Base-by-base conservation (phyloP, 2,797 vertebrate genomes). In the Sebastes elongatus region DNA sequence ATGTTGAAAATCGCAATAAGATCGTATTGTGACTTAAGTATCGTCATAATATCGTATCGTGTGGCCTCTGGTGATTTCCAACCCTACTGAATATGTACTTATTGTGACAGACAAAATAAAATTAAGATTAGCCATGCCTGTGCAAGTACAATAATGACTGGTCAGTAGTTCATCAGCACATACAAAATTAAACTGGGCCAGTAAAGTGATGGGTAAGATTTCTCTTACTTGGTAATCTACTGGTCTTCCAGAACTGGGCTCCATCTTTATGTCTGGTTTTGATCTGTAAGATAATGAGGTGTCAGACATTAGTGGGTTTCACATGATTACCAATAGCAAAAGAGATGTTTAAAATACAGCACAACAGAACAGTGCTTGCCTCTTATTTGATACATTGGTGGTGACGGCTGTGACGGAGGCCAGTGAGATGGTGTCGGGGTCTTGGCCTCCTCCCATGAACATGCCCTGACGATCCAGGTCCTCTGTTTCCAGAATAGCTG, bases 191-290 rank as follows among this genome's bases (percentile, higher is more conserved):
- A 60, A 20, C 10, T 1, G 28, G 25, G 32, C 3, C 30, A 28
- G 71, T 63, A 6, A 49, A 56, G 13, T n/a, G 14, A 46, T 18
- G 4, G 9, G 22, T 42, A n/a, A 22, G 6, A 46, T n/a, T 60
- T 46, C 8, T 56, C 95, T 89, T 81, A 98, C 98, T 96, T 99
- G 98, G 83, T 98, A 99, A 93, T 99, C 98, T 93, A 98, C 96
- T 6, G 97, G 97, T 82, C 98, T 94, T 42, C 98, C 98, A 1
- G 97, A 95, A 9, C 97, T 98, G 0, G 98, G 98, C 90, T 99
- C 98, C 97, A 99, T 99, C 93, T 97, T 97, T 78, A 99, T 99
- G 86, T 99, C 98, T 6, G 98, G 98, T 70, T 99, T 99, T 76
- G 98, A 98, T 91, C 98, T 99, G 86, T 57, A 63, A 59, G 53